Percentiles rank a stretch among this genome's conserved stretches.
Evolutionary conservation across 2,113 vertebrate species (phyloP).

Genomic region (Cyprinodon tularosa): DNA sequence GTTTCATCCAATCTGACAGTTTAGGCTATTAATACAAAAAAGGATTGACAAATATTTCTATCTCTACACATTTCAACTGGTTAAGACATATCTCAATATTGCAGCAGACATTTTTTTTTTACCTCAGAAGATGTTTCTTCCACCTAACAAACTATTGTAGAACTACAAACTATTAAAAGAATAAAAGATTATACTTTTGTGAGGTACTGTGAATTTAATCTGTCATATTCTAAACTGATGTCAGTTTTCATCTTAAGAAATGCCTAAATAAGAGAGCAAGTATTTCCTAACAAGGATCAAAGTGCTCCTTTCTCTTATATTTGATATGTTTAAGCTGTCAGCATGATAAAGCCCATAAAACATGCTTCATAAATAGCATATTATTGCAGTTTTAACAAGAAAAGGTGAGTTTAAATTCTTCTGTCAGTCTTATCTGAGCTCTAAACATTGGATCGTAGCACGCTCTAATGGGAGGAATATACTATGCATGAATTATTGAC

Average conservation of each 20-base stretch:
- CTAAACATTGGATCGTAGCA: background rate
- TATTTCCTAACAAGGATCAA: background rate
- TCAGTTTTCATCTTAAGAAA: background rate
- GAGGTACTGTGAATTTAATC: background rate
- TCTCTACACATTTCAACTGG: too few relatives aligned
- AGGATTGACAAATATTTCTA: too few relatives aligned
- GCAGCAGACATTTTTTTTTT: too few relatives aligned
- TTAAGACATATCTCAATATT: too few relatives aligned
- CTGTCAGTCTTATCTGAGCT: background rate
- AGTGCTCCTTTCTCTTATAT: background rate
- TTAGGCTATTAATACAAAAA: too few relatives aligned
- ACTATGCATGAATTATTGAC: slow-evolving; percentile 29
- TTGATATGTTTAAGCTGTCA: background rate
- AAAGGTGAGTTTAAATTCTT: background rate
- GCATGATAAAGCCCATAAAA: background rate
- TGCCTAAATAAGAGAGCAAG: too few relatives aligned
- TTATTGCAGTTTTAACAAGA: background rate
- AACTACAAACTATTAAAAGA: too few relatives aligned
- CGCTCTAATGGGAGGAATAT: background rate
- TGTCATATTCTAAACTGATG: background rate
- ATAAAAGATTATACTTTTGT: background rate
- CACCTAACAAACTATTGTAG: too few relatives aligned
- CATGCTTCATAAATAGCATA: background rate
- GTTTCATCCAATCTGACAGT: too few relatives aligned
- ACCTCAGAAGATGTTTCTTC: too few relatives aligned